A percentile compares a stretch with the other conserved stretches of the same genome.
phyloP scores from a whole-genome alignment of 1,140 invertebrate species.

The Drosophila santomea region DNA sequence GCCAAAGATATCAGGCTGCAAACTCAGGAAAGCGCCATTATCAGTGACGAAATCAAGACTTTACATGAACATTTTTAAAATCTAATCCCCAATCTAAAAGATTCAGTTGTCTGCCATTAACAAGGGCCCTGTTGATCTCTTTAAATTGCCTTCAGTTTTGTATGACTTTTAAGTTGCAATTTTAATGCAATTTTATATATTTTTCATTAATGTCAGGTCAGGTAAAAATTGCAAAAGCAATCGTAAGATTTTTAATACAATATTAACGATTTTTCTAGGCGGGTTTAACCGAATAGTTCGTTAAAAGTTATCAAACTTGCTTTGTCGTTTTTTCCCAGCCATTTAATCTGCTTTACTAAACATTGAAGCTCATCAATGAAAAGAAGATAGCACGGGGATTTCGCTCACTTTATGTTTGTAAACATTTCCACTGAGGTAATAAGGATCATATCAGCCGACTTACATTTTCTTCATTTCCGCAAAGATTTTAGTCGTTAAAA shows the following conservation, averaged over 20 bases:
- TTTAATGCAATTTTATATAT: too few species aligned
- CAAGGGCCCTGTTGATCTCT: too few species aligned
- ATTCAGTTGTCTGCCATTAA: too few species aligned
- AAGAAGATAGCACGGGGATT: slow-evolving; percentile 29
- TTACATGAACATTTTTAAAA: background rate
- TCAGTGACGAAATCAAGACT: slow-evolving; percentile 13
- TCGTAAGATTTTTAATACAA: background rate
- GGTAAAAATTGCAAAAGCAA: too few species aligned
- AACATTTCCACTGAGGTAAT: slow-evolving; percentile 18
- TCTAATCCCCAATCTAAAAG: too few species aligned
- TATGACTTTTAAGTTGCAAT: too few species aligned
- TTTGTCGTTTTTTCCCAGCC: slow-evolving; percentile 11
- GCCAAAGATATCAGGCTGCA: slow-evolving; percentile 2
- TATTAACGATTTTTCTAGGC: background rate
- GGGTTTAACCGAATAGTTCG: background rate
- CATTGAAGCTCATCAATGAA: slow-evolving; percentile 33
- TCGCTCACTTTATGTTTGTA: background rate
- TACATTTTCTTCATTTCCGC: slow-evolving; percentile 7
- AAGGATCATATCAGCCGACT: background rate
- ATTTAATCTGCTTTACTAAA: slow-evolving; percentile 6
- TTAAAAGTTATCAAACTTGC: background rate
- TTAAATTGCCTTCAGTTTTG: too few species aligned
- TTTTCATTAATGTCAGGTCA: too few species aligned
- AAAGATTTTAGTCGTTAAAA: background rate
- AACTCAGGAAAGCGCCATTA: slow-evolving; percentile 1